Percentiles rank a stretch among this genome's conserved stretches.
phyloP scores from a whole-genome alignment of 2,797 vertebrate genomes.

The Sebastes paucispinis region DNA sequence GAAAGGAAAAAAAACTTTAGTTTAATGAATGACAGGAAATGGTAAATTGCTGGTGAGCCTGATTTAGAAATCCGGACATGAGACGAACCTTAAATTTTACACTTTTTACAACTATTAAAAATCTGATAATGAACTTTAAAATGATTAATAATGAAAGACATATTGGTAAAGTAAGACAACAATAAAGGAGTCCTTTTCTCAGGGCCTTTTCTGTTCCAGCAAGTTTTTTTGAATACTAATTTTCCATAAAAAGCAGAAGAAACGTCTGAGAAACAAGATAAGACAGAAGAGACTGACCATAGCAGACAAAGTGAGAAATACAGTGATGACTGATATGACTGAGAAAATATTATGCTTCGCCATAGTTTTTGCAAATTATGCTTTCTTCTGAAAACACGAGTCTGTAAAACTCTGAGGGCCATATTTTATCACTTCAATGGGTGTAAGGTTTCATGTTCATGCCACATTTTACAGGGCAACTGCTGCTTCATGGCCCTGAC shows the following conservation, averaged over 20 bases:
- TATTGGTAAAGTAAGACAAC: not conserved
- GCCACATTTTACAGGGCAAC: slow-evolving; percentile 44
- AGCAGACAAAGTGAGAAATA: slow-evolving; percentile 17
- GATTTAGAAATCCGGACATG: not conserved
- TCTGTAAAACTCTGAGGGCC: slow-evolving; percentile 60
- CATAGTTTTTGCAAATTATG: slow-evolving; percentile 55
- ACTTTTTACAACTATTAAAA: not conserved
- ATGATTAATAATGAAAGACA: not conserved
- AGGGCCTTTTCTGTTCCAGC: not conserved
- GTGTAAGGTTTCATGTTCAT: slow-evolving; percentile 63
- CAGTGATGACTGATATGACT: not conserved
- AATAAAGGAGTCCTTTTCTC: not conserved
- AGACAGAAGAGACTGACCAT: not conserved
- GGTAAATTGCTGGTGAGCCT: not conserved
- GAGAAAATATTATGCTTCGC: slow-evolving; percentile 38
- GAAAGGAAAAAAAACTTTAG: not conserved
- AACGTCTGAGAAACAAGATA: not conserved
- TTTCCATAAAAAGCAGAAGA: not conserved
- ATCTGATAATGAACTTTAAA: not conserved
- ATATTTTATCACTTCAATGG: slow-evolving; percentile 70
- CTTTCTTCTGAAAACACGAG: slow-evolving; percentile 55
- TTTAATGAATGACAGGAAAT: not conserved
- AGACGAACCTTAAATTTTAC: not conserved
- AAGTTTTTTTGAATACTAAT: not conserved
- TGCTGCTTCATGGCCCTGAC: slow-evolving; percentile 39